phyloP scores from a whole-genome alignment of 2,113 vertebrate genomes.

The Jaculus jaculus region DNA sequence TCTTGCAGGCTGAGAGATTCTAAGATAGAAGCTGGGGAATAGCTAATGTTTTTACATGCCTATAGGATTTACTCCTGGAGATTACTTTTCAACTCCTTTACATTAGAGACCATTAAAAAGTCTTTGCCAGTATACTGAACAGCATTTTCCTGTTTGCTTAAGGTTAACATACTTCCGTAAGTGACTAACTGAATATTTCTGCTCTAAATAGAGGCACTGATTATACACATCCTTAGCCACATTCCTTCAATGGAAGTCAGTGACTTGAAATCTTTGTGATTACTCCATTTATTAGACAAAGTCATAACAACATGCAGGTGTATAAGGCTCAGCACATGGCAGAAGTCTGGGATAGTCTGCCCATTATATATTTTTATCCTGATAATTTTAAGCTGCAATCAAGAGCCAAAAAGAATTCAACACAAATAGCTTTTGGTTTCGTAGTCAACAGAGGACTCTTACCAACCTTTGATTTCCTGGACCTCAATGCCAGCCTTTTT shows the following conservation, averaged over 20 bases:
- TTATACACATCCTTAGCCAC: not conserved
- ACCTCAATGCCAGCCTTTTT: conserved; percentile 97
- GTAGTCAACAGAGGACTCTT: conserved; percentile 64
- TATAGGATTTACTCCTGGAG: not conserved
- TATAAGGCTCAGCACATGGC: not conserved
- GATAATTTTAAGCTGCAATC: conserved; percentile 46
- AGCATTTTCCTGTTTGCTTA: conserved; percentile 16
- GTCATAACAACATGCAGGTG: not conserved
- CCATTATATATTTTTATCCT: conserved; percentile 45
- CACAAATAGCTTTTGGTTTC: conserved; percentile 57
- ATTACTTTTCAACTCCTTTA: not conserved
- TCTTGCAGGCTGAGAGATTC: not conserved
- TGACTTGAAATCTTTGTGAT: conserved; percentile 18
- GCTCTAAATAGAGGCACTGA: not conserved
- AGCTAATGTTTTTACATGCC: not conserved
- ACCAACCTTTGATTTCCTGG: conserved; percentile 93
- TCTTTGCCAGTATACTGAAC: not conserved
- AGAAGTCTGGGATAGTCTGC: conserved; percentile 30
- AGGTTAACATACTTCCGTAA: conserved; percentile 7
- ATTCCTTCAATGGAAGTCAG: conserved; percentile 7
- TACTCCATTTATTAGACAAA: conserved; percentile 32
- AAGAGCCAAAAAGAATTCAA: conserved; percentile 28
- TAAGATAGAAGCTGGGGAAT: not conserved
- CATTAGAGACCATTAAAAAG: not conserved
- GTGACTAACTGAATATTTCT: not conserved